These are phyloP conservation scores for Trileptium ribeirensis DNA, from an alignment of 2,888 invertebrate genomes.

Conservation along the genomic window DNA sequence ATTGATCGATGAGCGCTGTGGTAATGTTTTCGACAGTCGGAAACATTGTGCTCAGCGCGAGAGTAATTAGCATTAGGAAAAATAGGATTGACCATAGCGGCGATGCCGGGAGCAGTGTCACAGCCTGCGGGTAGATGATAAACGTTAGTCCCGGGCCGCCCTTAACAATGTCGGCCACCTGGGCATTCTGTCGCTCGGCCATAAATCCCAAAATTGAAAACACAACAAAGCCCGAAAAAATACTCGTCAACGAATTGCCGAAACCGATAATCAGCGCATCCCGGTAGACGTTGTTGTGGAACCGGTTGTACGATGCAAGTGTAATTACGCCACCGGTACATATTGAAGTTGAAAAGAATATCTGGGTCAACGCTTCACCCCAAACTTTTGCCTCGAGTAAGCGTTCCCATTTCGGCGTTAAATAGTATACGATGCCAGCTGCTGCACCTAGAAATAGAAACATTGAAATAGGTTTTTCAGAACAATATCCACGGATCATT, in stretches of 20 bases:
- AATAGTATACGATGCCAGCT: conserved; percentile 42
- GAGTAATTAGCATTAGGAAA: conserved; percentile 18
- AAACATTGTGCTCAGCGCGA: conserved; percentile 17
- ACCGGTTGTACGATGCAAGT: conserved; percentile 20
- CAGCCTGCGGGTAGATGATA: conserved; percentile 20
- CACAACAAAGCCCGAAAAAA: conserved; percentile 18
- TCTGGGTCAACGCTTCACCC: conserved; percentile 44
- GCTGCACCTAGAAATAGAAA: conserved; percentile 40
- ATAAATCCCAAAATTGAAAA: conserved; percentile 20
- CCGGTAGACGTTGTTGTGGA: conserved; percentile 17
- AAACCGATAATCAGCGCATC: conserved; percentile 21
- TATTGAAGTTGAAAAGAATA: conserved; percentile 19
- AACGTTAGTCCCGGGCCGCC: conserved; percentile 18
- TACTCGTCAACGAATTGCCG: conserved; percentile 13
- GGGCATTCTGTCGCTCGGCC: conserved; percentile 10
- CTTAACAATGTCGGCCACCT: conserved; percentile 8
- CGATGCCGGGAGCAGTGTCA: conserved; percentile 12
- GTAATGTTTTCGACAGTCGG: conserved; percentile 17
- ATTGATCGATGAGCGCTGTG: conserved; percentile 20
- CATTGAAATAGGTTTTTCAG: no score
- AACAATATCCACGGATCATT: no score
- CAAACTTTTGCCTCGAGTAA: conserved; percentile 37
- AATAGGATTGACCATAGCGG: conserved; percentile 21
- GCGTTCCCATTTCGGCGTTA: conserved; percentile 42
- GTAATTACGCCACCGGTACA: conserved; percentile 22